Conservation (phyloP, 2,888 invertebrate genomes). For the Aethes cnicana region DNA sequence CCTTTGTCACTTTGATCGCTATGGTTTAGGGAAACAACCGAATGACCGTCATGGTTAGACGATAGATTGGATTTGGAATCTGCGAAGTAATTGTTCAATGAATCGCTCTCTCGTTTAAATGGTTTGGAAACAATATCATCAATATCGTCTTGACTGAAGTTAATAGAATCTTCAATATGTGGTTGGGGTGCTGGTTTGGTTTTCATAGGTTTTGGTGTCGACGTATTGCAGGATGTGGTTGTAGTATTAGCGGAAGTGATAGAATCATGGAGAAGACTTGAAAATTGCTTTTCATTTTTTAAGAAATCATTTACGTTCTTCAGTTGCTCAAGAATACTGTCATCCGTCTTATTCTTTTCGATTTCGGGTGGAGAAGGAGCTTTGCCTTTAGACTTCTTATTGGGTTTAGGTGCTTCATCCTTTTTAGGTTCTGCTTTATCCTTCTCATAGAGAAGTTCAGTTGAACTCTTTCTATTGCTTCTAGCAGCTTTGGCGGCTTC, state of each 20-base stretch:
- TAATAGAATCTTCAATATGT: constrained; percentile 68
- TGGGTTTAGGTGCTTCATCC: constrained; percentile 62
- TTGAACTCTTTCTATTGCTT: constrained; percentile 84
- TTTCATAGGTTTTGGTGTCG: constrained; percentile 75
- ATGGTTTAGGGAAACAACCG: constrained; percentile 70
- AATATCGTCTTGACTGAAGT: constrained; percentile 77
- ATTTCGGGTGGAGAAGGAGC: constrained; percentile 87
- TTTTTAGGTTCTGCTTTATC: constrained; percentile 58
- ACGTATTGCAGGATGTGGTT: constrained; percentile 63
- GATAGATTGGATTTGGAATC: constrained; percentile 75
- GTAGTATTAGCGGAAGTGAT: constrained; percentile 48
- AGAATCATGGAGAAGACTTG: constrained; percentile 62
- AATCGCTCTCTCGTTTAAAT: constrained; percentile 74
- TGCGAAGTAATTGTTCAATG: constrained; percentile 72
- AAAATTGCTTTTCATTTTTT: constrained; percentile 69
- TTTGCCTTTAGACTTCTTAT: constrained; percentile 86
- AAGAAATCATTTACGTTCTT: constrained; percentile 68
- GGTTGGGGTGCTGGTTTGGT: constrained; percentile 59
- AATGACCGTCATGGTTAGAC: constrained; percentile 71
- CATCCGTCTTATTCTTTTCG: constrained; percentile 75
- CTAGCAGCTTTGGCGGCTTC: constrained; percentile 88
- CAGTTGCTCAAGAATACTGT: constrained; percentile 72
- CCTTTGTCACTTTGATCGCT: constrained; percentile 78
- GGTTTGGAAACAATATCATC: constrained; percentile 79
- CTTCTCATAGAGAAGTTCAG: constrained; percentile 60